Conservation (phyloP, 2,888 invertebrate genomes). For the Tetrapedia diversipes region DNA sequence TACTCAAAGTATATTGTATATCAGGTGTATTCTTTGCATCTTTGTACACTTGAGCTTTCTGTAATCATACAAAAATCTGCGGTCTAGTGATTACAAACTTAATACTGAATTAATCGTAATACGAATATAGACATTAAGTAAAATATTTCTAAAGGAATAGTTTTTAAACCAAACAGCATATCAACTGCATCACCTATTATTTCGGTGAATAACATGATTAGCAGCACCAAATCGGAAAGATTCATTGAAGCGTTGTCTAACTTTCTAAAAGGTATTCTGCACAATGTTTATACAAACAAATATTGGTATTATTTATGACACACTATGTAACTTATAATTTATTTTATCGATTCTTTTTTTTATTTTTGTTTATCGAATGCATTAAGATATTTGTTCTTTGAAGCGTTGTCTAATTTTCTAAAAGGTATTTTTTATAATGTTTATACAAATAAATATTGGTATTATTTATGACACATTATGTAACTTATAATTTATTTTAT, state of each 20-base stretch:
- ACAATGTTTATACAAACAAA: no score
- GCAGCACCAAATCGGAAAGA: conserved; percentile 50
- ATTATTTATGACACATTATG: not conserved
- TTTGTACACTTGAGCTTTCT: no score
- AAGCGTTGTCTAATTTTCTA: conserved; percentile 66
- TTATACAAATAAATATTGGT: no score
- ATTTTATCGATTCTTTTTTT: no score
- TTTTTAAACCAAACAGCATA: conserved; percentile 70
- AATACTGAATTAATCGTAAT: not conserved
- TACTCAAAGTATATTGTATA: no score
- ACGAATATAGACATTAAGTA: not conserved
- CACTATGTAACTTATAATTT: no score
- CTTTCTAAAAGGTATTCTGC: conserved; percentile 73
- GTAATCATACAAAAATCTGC: no score
- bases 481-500: no score
- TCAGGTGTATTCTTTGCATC: no score
- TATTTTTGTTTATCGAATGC: no score
- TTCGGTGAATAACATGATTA: conserved; percentile 62
- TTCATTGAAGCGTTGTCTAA: conserved; percentile 67
- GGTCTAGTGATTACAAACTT: not conserved
- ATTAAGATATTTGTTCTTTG: not conserved
- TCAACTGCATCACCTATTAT: conserved; percentile 70
- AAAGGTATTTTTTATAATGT: no score
- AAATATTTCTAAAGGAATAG: conserved; percentile 67
- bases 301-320: no score